Evolutionary conservation across 2,888 invertebrate genomes (phyloP).

Genomic region (Germaria angustata): DNA sequence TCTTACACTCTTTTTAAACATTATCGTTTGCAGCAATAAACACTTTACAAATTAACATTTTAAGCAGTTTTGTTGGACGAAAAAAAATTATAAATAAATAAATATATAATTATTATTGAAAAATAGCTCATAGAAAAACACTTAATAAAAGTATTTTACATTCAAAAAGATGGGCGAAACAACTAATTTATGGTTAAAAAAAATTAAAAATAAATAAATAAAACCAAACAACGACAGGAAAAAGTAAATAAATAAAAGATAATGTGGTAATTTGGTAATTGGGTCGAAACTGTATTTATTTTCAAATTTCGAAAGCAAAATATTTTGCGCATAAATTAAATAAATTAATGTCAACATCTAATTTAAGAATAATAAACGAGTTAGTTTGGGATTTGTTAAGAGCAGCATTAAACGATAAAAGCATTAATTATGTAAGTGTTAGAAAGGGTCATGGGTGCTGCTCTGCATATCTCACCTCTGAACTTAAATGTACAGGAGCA

Average conservation of each 20-base stretch:
- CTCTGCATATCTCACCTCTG: too few species aligned
- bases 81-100: not conserved
- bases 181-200: constrained; percentile 30
- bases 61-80: constrained; percentile 5
- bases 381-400: too few species aligned
- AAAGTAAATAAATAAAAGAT: constrained; percentile 43
- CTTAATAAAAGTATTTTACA: constrained; percentile 1
- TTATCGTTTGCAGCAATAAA: not conserved
- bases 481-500: too few species aligned
- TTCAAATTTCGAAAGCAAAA: not conserved
- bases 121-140: not conserved
- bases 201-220: constrained; percentile 8
- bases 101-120: not conserved
- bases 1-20: not conserved
- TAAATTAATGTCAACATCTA: constrained; percentile 33
- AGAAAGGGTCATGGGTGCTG: too few species aligned
- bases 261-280: constrained; percentile 39
- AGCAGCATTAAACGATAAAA: too few species aligned
- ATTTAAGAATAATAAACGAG: not conserved
- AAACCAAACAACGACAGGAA: not conserved
- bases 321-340: constrained; percentile 39
- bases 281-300: constrained; percentile 6
- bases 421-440: too few species aligned
- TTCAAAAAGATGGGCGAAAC: not conserved
- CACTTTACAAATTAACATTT: constrained; percentile 37